These are phyloP conservation scores for Chironomus striatipennis DNA, from an alignment of 1,140 invertebrate species.

Conservation along the genomic window DNA sequence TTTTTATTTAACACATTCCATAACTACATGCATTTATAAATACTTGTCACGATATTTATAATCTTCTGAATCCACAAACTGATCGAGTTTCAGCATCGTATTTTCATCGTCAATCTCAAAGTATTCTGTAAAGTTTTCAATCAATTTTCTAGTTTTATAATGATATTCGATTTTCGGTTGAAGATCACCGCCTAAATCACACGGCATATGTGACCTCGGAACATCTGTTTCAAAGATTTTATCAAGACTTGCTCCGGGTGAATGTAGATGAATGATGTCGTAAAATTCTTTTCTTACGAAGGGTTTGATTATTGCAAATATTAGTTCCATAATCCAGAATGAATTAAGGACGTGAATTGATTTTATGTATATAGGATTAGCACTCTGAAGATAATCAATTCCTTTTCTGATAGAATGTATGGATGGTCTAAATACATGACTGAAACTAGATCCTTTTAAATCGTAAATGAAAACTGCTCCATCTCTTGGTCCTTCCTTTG, in stretches of 20 bases:
- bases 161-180: conserved; percentile 36
- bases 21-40: neutral
- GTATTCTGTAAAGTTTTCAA: conserved; percentile 39
- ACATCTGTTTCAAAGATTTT: conserved; percentile 39
- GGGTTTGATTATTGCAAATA: neutral
- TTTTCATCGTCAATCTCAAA: conserved; percentile 39
- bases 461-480: neutral
- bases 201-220: conserved; percentile 42
- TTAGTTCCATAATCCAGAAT: neutral
- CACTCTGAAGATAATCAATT: neutral
- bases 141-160: conserved; percentile 33
- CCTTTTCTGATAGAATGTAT: neutral
- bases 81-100: neutral
- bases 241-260: conserved; percentile 35
- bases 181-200: conserved; percentile 43
- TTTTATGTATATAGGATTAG: neutral
- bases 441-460: neutral
- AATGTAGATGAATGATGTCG: conserved; percentile 35
- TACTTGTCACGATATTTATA: neutral
- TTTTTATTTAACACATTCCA: neutral
- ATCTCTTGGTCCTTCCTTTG: neutral
- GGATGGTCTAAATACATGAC: neutral
- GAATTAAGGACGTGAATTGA: neutral
- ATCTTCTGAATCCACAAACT: neutral
- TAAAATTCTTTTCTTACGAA: neutral